These are phyloP conservation scores for Hemiscyllium ocellatum DNA, from an alignment of 2,113 vertebrate species.

Conservation along the genomic window DNA sequence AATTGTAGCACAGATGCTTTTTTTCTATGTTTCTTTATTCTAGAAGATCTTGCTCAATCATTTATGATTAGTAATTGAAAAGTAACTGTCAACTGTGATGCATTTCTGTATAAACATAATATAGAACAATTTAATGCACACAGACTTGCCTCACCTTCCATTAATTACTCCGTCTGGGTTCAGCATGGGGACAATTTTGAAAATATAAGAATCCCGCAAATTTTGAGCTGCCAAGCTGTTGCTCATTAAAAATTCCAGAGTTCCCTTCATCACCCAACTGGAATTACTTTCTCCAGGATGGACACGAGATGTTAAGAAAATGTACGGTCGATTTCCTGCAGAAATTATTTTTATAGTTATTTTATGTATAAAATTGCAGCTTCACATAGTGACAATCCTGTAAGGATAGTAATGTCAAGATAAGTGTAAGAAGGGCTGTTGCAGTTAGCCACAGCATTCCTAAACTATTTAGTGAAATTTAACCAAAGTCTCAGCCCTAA, in stretches of 20 bases:
- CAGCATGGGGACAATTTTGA: conserved; percentile 98
- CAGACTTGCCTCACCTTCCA: conserved; percentile 76
- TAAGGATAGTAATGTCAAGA: background rate
- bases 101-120: background rate
- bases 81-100: background rate
- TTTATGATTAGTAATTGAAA: background rate
- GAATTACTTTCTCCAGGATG: conserved; percentile 97
- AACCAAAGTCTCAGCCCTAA: background rate
- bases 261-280: conserved; percentile 99
- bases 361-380: background rate
- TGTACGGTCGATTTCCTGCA: conserved; percentile 83
- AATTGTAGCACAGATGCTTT: background rate
- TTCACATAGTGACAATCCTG: background rate
- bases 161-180: conserved; percentile 97
- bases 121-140: background rate
- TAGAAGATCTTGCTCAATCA: background rate
- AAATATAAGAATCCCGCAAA: conserved; percentile 88
- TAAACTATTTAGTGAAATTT: background rate
- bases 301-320: conserved; percentile 90
- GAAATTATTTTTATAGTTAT: background rate
- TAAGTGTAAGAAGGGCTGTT: background rate
- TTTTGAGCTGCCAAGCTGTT: conserved; percentile 72
- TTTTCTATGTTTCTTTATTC: background rate
- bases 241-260: conserved; percentile 90
- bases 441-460: background rate